Percentiles rank a stretch among this genome's conserved stretches.
phyloP scores from a whole-genome alignment of 2,888 invertebrate species.

The Xylota segnis region DNA sequence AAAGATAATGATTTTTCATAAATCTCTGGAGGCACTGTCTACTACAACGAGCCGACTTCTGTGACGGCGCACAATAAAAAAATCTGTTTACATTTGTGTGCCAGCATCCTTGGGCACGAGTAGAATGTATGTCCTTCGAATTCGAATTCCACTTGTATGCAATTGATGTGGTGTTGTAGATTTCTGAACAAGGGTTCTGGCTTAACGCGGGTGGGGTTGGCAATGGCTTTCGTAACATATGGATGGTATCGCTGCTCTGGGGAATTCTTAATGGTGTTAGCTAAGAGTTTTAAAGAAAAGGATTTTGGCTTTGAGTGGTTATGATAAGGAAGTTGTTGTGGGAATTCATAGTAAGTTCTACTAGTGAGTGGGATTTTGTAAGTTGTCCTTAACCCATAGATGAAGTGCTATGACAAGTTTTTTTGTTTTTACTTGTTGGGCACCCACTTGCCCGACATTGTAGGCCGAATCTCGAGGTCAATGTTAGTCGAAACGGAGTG shows the following conservation, averaged over 20 bases:
- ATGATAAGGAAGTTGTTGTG: background rate
- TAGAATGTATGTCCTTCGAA: background rate
- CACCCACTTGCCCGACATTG: too few relatives aligned
- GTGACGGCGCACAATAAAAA: conserved; percentile 30
- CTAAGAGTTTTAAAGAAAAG: conserved; percentile 11
- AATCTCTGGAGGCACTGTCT: conserved; percentile 36
- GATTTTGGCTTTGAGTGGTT: background rate
- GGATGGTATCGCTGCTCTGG: conserved; percentile 22
- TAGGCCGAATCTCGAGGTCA: too few relatives aligned
- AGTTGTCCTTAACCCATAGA: too few relatives aligned
- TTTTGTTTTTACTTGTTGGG: too few relatives aligned
- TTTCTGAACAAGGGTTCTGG: conserved; percentile 19
- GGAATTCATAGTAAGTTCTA: too few relatives aligned
- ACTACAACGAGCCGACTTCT: conserved; percentile 39
- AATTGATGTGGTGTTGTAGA: conserved; percentile 9
- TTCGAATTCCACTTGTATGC: conserved; percentile 44
- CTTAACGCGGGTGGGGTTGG: conserved; percentile 21
- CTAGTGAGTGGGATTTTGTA: too few relatives aligned
- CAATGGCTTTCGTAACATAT: conserved; percentile 39
- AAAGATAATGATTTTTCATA: conserved; percentile 66
- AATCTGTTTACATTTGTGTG: conserved; percentile 44
- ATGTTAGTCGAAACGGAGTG: too few relatives aligned
- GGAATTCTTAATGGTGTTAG: conserved; percentile 42
- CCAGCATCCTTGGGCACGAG: conserved; percentile 25
- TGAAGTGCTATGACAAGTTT: too few relatives aligned